Base-by-base conservation (phyloP, 2,888 invertebrate species). In the Glyphotaelius pellucidus region DNA sequence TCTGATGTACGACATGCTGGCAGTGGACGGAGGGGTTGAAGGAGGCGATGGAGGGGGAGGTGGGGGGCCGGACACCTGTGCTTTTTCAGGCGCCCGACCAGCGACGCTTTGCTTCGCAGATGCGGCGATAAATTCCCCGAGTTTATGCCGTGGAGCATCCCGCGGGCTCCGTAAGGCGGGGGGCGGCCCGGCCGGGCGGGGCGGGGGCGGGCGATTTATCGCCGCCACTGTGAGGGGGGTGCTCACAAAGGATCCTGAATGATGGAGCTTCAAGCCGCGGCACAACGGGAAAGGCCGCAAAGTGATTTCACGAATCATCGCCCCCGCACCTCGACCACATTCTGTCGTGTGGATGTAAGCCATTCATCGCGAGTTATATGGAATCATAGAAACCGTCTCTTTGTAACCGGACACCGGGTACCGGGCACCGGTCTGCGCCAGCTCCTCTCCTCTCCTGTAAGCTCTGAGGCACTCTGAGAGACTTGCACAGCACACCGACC, bases 11-110 rank as follows among this genome's bases (percentile, higher is more conserved):
- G 93, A 92, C 93, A 84, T 91, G 85, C 91, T 90, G 93, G 92
- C 93, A 93, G 92, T 93, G 93, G 93, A 93, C 92, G 93, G 92
- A 92, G 92, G 91, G 94, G 93, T 93, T 92, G 93, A 83, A 90
- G 92, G 89, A 93, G 92, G 92, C 14, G 15, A 3, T 3, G 92
- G 91, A 83, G 91, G 90, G 93, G 93, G 35, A 79, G 67, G 80
- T n/a, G 79, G 92, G 91, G 90, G 91, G 93, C 94, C 93, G 94
- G 94, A 94, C 95, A 95, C 94, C 94, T 94, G 94, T 94, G 94
- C 94, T 94, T 93, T 94, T 94, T 93, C 94, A 94, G 94, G 93
- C 94, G 94, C 94, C 94, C 94, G 94, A 94, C 95, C 93, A 90
- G 93, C 92, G 92, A 90, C 91, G 92, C 88, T 90, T 90, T 90